Base-by-base conservation (phyloP, 2,797 vertebrate species). In the Eupleurogrammus muticus region DNA sequence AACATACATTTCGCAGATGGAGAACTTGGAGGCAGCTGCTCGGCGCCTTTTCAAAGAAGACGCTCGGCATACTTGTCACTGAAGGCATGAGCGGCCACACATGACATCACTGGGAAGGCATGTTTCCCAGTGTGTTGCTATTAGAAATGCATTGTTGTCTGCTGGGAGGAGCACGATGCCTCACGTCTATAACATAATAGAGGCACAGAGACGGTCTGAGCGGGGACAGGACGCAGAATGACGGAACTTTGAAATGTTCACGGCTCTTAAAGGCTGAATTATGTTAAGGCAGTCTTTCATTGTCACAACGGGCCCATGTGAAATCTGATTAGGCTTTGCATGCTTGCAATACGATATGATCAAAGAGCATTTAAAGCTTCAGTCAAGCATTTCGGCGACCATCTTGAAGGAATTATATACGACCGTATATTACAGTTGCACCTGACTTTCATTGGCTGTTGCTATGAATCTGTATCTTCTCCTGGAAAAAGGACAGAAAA, bases 1-100 rank as follows among this genome's bases (percentile, higher is more conserved):
- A 80, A 57, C 62, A 11, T 77, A 81, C 62, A 79, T 74, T 80
- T 89, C 86, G 78, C 86, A 85, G 81, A 89, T 85, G 86, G 87
- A 84, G 77, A 55, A 59, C 5, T 57, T 49, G 42, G 23, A 70
- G 50, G 83, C 85, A 87, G 90, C 87, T 88, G 84, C 80, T 68
- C 36, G 0, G 21, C 1, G 69, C 66, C 44, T 80, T 80, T 81
- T 86, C 73, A 82, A 36, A 82, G 36, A 57, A 51, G 67, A 80
- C 59, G 34, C 55, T 61, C 38, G 0, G 53, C 35, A 56, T 59
- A 79, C 73, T 68, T 77, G 50, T 32, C 40, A 42, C 53, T 77
- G 73, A 75, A 70, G 71, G 75, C 69, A 72, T 55, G 81, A 82
- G 74, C 48, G 77, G 34, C 51, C 55, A 42, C 36, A 5, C 32